Conservation (phyloP, 2,888 invertebrate species). For the Linyphia triangularis region DNA sequence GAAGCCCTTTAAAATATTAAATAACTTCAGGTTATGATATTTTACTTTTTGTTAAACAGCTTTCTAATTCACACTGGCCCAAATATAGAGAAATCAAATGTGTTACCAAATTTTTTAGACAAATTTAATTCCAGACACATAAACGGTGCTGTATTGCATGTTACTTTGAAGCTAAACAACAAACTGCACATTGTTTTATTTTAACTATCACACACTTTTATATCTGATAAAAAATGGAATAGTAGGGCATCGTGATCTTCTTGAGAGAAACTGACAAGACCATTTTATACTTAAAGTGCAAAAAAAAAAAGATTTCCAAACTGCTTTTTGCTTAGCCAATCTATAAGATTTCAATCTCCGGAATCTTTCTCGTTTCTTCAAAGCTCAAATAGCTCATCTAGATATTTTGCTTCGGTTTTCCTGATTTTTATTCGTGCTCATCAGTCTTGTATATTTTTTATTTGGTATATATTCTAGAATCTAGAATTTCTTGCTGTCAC, state of each 20-base stretch:
- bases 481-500: constrained; percentile 64
- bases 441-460: constrained; percentile 31
- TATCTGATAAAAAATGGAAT: not conserved
- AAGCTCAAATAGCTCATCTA: constrained; percentile 72
- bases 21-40: too few species aligned
- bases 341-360: constrained; percentile 67
- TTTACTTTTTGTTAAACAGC: too few species aligned
- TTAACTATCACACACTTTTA: too few species aligned
- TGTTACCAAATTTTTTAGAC: too few species aligned
- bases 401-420: constrained; percentile 54
- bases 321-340: constrained; percentile 11
- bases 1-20: too few species aligned
- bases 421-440: constrained; percentile 18
- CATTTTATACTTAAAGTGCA: not conserved
- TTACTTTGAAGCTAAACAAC: too few species aligned
- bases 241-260: not conserved
- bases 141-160: too few species aligned
- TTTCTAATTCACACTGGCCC: too few species aligned
- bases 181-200: too few species aligned
- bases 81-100: too few species aligned
- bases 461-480: constrained; percentile 41
- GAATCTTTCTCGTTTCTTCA: constrained; percentile 58
- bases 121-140: too few species aligned
- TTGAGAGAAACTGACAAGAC: not conserved
- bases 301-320: not conserved